phyloP scores from a whole-genome alignment of 2,113 vertebrate species.

The Ageneiosus marmoratus region DNA sequence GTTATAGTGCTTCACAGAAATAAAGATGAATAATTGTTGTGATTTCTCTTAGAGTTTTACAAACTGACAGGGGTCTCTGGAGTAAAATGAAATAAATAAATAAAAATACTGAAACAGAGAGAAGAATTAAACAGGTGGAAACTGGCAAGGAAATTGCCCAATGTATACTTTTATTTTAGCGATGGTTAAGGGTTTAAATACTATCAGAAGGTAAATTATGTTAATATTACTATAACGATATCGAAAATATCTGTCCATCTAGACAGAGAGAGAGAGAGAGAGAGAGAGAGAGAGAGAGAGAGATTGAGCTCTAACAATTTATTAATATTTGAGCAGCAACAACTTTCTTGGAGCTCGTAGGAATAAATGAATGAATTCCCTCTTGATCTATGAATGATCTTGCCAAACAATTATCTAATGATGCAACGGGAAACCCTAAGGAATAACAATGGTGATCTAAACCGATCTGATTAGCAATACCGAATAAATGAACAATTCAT shows the following conservation, averaged over 20 bases:
- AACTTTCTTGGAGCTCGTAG: not conserved
- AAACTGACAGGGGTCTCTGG: too few relatives aligned
- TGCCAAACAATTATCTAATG: not conserved
- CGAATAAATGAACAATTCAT: not conserved
- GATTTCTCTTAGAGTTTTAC: too few relatives aligned
- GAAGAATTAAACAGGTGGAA: not conserved
- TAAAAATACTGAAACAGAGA: too few relatives aligned
- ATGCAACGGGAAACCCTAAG: not conserved
- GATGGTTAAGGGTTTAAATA: not conserved
- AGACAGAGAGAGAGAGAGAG: not conserved
- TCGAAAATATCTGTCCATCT: not conserved
- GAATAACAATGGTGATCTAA: not conserved
- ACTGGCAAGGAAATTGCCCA: not conserved
- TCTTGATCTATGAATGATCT: not conserved
- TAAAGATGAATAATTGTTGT: too few relatives aligned
- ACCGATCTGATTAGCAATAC: not conserved
- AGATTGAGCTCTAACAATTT: not conserved
- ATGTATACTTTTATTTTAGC: not conserved
- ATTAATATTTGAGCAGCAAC: not conserved
- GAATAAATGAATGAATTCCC: not conserved
- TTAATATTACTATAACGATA: not conserved
- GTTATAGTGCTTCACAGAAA: too few relatives aligned
- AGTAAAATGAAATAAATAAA: too few relatives aligned
- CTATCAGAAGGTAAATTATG: not conserved
- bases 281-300: too few relatives aligned